Evolutionary conservation across 1,140 invertebrate genomes (phyloP).

Genomic region (Globodera rostochiensis): DNA sequence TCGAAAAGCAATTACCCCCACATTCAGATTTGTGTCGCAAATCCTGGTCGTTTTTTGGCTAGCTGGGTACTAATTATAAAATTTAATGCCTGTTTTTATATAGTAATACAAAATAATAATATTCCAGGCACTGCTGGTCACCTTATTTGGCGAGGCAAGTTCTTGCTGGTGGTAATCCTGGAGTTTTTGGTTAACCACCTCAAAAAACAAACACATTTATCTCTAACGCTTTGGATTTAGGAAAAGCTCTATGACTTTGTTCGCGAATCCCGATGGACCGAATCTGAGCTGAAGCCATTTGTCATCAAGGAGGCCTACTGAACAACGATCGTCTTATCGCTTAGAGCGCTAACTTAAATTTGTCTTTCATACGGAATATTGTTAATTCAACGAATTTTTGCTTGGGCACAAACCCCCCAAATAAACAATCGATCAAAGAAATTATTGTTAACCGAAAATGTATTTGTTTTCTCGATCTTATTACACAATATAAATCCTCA

Average conservation of each 20-base stretch:
- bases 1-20: not conserved
- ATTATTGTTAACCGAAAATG: too few relatives aligned
- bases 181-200: not conserved
- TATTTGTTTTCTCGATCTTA: too few relatives aligned
- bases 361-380: not conserved
- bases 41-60: slow-evolving; percentile 12
- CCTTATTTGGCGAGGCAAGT: slow-evolving; percentile 4
- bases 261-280: slow-evolving; percentile 9
- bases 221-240: not conserved
- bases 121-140: slow-evolving; percentile 12
- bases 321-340: not conserved
- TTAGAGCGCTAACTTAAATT: too few relatives aligned
- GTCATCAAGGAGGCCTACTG: slow-evolving; percentile 6
- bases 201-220: not conserved
- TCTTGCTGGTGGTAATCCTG: not conserved
- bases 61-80: not conserved
- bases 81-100: not conserved
- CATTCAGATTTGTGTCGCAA: not conserved
- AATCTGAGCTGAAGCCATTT: slow-evolving; percentile 8
- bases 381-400: too few relatives aligned
- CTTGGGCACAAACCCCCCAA: too few relatives aligned
- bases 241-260: slow-evolving; percentile 5
- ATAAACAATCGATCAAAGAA: too few relatives aligned
- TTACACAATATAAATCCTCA: too few relatives aligned
- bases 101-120: not conserved